A percentile compares a stretch with the other conserved stretches of the same genome.
Conservation (phyloP, 2,888 invertebrate genomes). For the Volucella inanis region DNA sequence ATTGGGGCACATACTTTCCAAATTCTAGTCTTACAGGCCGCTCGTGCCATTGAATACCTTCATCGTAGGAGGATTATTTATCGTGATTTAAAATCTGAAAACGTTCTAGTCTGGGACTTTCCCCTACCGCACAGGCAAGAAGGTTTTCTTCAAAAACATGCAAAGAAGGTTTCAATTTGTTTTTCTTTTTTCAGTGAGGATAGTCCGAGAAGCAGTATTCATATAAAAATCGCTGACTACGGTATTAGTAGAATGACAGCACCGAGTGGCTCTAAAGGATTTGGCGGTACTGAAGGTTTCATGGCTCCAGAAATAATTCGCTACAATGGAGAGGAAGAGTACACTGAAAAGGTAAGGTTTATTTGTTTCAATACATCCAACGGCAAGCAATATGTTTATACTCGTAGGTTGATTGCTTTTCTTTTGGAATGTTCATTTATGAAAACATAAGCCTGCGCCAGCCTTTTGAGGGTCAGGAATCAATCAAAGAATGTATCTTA, state of each 20-base stretch:
- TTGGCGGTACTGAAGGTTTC: conserved; percentile 99
- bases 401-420: conserved; percentile 96
- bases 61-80: conserved; percentile 97
- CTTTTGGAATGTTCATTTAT: conserved; percentile 99
- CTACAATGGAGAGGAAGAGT: conserved; percentile 99
- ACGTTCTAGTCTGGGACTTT: conserved; percentile 98
- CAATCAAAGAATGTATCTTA: conserved; percentile 97
- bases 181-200: conserved; percentile 84
- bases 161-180: background rate
- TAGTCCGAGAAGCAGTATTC: conserved; percentile 88
- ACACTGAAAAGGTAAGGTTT: conserved; percentile 93
- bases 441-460: conserved; percentile 96
- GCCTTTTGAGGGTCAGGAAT: conserved; percentile 98
- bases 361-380: background rate
- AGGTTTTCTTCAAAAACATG: background rate
- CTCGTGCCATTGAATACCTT: conserved; percentile 96
- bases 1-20: conserved; percentile 92
- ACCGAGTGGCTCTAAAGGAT: conserved; percentile 97
- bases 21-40: conserved; percentile 93
- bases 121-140: conserved; percentile 87
- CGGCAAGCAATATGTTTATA: conserved; percentile 7
- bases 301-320: conserved; percentile 99
- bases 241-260: conserved; percentile 95
- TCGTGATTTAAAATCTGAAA: conserved; percentile 92
- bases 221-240: conserved; percentile 98